phyloP scores from a whole-genome alignment of 2,113 vertebrate species.

The Eublepharis macularius region DNA sequence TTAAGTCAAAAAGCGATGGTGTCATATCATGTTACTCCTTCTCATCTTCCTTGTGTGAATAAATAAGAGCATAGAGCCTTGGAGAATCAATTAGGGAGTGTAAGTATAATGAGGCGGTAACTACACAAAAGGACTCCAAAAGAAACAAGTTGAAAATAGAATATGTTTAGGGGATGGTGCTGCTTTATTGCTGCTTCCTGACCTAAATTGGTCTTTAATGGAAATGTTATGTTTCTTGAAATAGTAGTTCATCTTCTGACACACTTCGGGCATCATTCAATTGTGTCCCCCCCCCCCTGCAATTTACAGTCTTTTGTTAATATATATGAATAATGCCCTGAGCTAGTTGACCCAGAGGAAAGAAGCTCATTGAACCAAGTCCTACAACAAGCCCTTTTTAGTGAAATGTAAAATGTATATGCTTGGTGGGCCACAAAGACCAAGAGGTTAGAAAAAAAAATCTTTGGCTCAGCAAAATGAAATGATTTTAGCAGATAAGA shows the following conservation, averaged over 20 bases:
- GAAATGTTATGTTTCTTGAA: constrained; percentile 42
- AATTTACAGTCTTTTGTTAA: constrained; percentile 4
- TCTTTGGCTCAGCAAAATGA: not conserved
- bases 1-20: too few species aligned
- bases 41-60: constrained; percentile 58
- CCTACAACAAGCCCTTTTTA: not conserved
- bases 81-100: constrained; percentile 72
- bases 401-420: not conserved
- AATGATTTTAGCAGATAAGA: not conserved
- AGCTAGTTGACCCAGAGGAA: not conserved
- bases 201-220: constrained; percentile 59
- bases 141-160: constrained; percentile 61
- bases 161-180: constrained; percentile 49
- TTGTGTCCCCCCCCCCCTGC: not conserved
- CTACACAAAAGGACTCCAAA: constrained; percentile 54
- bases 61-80: constrained; percentile 60
- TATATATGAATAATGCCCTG: not conserved
- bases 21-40: constrained; percentile 55
- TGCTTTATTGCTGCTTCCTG: constrained; percentile 50
- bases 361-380: not conserved
- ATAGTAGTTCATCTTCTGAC: constrained; percentile 4
- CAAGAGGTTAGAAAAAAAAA: not conserved
- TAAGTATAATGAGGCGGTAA: constrained; percentile 67
- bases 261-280: not conserved
- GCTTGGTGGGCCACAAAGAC: not conserved